phyloP scores from a whole-genome alignment of 2,113 vertebrate genomes.

The Mixornis gularis region DNA sequence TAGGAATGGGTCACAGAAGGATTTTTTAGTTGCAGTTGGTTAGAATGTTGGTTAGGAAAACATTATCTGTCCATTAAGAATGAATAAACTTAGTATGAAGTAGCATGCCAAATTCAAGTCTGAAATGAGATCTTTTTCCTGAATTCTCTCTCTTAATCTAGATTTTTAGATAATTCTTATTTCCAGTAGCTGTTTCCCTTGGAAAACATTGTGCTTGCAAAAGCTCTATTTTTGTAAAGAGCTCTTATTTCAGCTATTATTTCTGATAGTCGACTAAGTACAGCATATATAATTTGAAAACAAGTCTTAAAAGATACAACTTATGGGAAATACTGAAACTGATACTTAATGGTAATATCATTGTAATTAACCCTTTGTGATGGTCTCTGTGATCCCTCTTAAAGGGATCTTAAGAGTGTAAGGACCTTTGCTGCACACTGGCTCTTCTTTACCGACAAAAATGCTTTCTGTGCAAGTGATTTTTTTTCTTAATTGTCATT shows the following conservation, averaged over 20 bases:
- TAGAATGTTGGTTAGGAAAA: background rate
- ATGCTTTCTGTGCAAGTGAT: background rate
- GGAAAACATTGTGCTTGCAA: conserved; percentile 5
- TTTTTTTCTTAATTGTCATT: background rate
- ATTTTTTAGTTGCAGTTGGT: background rate
- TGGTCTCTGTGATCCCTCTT: background rate
- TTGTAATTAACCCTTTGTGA: background rate
- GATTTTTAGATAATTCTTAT: conserved; percentile 12
- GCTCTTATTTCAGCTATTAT: conserved; percentile 6
- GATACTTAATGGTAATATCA: background rate
- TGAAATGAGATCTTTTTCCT: background rate
- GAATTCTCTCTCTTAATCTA: background rate
- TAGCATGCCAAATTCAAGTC: background rate
- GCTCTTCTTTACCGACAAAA: background rate
- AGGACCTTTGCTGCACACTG: background rate
- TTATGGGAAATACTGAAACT: background rate
- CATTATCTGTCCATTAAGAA: background rate
- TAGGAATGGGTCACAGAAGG: background rate
- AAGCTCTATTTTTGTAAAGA: background rate
- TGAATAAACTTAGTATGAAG: background rate
- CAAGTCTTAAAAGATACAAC: background rate
- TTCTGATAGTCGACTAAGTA: background rate
- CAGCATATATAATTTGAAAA: background rate
- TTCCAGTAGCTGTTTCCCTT: conserved; percentile 30
- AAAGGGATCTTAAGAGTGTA: background rate